Evolutionary conservation across 1,140 invertebrate species (phyloP).

Genomic region (Contarinia nasturtii): DNA sequence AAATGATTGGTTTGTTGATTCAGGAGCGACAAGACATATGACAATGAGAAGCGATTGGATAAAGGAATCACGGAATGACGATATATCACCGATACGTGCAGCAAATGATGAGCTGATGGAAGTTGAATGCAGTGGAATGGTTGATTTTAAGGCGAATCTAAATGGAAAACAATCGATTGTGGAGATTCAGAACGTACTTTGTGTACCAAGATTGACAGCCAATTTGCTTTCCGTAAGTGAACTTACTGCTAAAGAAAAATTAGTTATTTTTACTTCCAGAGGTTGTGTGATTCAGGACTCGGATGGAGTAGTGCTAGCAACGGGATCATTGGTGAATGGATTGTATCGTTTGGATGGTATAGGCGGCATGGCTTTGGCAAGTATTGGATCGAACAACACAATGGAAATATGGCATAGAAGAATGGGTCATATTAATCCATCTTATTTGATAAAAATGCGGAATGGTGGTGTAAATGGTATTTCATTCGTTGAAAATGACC

Average conservation of each 20-base stretch:
- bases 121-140: too few species aligned
- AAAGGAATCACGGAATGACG: conserved; percentile 4
- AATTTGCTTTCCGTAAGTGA: conserved; percentile 4
- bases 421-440: neutral
- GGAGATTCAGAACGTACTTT: neutral
- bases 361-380: neutral
- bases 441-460: neutral
- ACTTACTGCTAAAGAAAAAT: conserved; percentile 1
- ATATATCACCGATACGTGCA: too few species aligned
- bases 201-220: conserved; percentile 3
- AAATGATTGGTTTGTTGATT: conserved; percentile 10
- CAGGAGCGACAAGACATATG: conserved; percentile 9
- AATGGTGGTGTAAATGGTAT: conserved; percentile 3
- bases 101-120: too few species aligned
- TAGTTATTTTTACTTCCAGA: conserved; percentile 1
- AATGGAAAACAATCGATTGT: too few species aligned
- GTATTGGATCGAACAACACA: neutral
- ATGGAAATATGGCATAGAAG: neutral
- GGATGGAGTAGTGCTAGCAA: neutral
- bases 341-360: conserved; percentile 1
- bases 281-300: neutral
- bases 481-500: neutral
- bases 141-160: too few species aligned
- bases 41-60: conserved; percentile 8
- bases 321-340: neutral